Evolutionary conservation across 2,797 vertebrate species (phyloP).

Genomic region (Tachyglossus aculeatus): DNA sequence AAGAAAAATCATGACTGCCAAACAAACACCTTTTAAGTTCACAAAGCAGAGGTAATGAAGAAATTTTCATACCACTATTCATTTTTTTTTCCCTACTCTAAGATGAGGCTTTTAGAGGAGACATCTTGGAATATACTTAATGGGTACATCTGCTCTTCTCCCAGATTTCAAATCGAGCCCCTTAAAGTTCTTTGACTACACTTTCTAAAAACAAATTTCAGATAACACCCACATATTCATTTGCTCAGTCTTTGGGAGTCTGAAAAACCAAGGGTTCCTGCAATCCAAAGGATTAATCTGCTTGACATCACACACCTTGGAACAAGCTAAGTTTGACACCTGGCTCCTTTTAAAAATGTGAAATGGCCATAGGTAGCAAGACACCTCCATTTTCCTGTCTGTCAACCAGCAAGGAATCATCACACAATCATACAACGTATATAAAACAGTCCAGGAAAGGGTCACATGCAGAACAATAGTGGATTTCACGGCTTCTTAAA

Average conservation of each 20-base stretch:
- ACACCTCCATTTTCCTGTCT: conserved; percentile 14
- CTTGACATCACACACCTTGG: neutral
- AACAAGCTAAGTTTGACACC: neutral
- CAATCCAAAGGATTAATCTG: neutral
- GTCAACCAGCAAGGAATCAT: neutral
- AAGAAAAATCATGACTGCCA: neutral
- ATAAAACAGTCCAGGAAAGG: neutral
- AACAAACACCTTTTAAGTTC: neutral
- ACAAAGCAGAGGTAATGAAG: neutral
- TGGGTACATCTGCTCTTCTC: neutral
- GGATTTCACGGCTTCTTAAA: conserved; percentile 21
- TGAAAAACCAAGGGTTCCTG: neutral
- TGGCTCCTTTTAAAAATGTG: neutral
- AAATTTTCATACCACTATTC: neutral
- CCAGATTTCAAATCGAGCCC: no score
- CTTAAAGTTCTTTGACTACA: neutral
- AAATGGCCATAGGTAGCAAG: neutral
- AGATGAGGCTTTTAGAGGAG: no score
- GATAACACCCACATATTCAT: neutral
- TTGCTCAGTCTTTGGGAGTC: neutral
- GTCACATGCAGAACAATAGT: neutral
- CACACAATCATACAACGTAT: neutral
- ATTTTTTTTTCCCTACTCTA: neutral
- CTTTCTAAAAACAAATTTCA: neutral
- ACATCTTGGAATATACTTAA: neutral